These are phyloP conservation scores for Peromyscus maniculatus DNA, from an alignment of 2,113 vertebrate genomes.

Conservation along the genomic window DNA sequence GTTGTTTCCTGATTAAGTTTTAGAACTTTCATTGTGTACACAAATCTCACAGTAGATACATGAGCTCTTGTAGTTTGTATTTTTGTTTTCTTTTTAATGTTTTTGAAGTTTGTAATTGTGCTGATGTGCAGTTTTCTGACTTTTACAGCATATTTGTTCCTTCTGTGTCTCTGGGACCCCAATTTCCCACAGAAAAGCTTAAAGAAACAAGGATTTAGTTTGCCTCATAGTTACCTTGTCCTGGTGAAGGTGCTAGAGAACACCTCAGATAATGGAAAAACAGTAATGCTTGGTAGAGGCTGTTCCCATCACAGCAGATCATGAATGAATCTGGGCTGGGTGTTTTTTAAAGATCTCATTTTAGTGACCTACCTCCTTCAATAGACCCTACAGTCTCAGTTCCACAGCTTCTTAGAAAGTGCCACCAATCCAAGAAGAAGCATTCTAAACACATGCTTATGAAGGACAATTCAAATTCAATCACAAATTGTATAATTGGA, in stretches of 20 bases:
- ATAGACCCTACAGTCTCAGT: neutral
- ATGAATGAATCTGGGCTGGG: too few relatives aligned
- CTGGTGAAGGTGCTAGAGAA: neutral
- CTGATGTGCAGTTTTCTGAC: neutral
- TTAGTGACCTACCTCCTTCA: neutral
- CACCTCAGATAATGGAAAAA: neutral
- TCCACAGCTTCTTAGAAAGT: neutral
- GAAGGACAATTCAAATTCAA: too few relatives aligned
- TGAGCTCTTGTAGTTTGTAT: neutral
- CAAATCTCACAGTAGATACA: neutral
- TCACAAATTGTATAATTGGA: neutral
- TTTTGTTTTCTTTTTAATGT: neutral
- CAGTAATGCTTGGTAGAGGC: neutral
- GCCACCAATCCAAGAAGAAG: neutral
- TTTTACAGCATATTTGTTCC: neutral
- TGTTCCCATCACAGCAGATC: too few relatives aligned
- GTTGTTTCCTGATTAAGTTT: neutral
- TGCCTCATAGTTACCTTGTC: neutral
- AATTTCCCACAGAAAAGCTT: neutral
- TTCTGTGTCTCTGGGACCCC: neutral
- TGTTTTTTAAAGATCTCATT: rapidly evolving
- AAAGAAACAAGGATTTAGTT: too few relatives aligned
- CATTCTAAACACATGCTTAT: neutral
- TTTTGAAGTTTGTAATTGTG: neutral
- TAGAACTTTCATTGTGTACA: neutral